phyloP scores from a whole-genome alignment of 2,888 invertebrate species.

The Callyntrura guangdongensis region DNA sequence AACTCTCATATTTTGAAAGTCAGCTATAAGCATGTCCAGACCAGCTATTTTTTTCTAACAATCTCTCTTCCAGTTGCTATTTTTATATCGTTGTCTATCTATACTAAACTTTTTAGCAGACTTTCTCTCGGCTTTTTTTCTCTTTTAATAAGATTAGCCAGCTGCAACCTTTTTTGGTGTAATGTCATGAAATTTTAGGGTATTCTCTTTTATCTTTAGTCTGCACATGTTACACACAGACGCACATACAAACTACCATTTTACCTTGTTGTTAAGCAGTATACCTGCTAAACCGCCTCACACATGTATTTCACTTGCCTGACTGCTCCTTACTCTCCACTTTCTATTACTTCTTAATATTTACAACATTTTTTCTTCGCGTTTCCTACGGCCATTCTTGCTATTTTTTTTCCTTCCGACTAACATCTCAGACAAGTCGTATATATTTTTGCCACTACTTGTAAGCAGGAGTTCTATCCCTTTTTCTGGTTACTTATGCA shows the following conservation, averaged over 20 bases:
- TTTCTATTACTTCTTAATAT: conserved; percentile 25
- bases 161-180: not conserved
- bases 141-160: not conserved
- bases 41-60: too few relatives aligned
- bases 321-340: not conserved
- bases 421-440: conserved; percentile 12
- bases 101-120: too few relatives aligned
- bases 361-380: not conserved
- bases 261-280: too few relatives aligned
- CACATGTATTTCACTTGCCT: conserved; percentile 40
- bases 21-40: too few relatives aligned
- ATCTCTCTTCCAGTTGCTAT: too few relatives aligned
- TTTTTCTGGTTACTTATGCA: conserved; percentile 28
- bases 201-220: not conserved
- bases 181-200: not conserved
- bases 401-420: not conserved
- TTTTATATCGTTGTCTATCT: too few relatives aligned
- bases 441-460: not conserved
- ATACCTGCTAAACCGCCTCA: conserved; percentile 7
- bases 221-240: too few relatives aligned
- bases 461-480: not conserved
- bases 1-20: too few relatives aligned
- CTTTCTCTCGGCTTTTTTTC: not conserved
- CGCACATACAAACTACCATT: too few relatives aligned
- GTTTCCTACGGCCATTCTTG: not conserved